A percentile compares a stretch with the other conserved stretches of the same genome.
phyloP scores from a whole-genome alignment of 2,113 vertebrate species.

The Thamnaconus septentrionalis region DNA sequence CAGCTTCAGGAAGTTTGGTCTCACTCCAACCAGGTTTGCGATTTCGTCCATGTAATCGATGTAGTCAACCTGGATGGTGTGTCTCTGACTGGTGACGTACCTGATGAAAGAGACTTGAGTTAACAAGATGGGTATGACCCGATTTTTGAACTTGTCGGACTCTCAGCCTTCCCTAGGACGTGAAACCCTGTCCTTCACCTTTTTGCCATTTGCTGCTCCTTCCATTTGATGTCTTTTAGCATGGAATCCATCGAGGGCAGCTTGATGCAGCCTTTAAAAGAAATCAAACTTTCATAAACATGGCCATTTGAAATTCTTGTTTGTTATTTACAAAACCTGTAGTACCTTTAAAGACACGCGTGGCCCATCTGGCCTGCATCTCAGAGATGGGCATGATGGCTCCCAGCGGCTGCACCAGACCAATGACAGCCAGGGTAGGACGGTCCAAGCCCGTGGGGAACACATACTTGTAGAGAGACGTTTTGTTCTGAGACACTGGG shows the following conservation, averaged over 20 bases:
- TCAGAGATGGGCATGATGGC: conserved; percentile 92
- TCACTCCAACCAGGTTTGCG: conserved; percentile 73
- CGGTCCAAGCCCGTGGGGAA: conserved; percentile 82
- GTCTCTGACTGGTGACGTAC: conserved; percentile 80
- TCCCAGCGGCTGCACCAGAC: conserved; percentile 87
- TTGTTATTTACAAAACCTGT: neutral
- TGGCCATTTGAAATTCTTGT: neutral
- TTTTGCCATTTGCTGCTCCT: conserved; percentile 74
- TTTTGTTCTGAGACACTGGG: conserved; percentile 80
- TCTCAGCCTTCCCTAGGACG: neutral
- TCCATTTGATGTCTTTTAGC: conserved; percentile 77
- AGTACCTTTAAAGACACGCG: conserved; percentile 86
- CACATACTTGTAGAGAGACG: conserved; percentile 82
- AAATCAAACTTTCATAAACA: neutral
- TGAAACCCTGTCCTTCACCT: conserved; percentile 59
- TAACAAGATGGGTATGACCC: neutral
- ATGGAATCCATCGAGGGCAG: conserved; percentile 76
- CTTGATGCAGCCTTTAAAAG: conserved; percentile 66
- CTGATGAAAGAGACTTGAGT: conserved; percentile 59
- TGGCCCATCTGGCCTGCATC: conserved; percentile 88
- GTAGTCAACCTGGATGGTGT: conserved; percentile 85
- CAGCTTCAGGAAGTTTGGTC: conserved; percentile 72
- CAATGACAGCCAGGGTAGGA: conserved; percentile 85
- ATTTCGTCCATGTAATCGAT: conserved; percentile 83
- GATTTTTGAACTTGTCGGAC: neutral